Evolutionary conservation across 2,888 invertebrate genomes (phyloP).

Genomic region (Antheraea yamamai): DNA sequence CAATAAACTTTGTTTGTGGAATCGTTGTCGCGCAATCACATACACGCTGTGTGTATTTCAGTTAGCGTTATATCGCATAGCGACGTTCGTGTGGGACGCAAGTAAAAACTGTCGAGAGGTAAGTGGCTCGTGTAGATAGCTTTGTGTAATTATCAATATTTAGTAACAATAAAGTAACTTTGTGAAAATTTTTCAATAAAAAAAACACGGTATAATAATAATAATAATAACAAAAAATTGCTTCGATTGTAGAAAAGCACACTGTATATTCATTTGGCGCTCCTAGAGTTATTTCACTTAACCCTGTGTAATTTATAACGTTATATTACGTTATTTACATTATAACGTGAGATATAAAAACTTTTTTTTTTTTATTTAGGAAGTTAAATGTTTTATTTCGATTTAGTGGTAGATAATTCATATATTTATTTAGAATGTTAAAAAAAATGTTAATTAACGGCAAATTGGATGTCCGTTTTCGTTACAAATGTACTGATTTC

Average conservation of each 20-base stretch:
- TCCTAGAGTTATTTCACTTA: constrained; percentile 49
- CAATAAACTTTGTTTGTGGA: not conserved
- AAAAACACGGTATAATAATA: constrained; percentile 34
- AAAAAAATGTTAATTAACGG: constrained; percentile 1
- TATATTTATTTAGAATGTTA: constrained; percentile 14
- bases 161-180: constrained; percentile 51
- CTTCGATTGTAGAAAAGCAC: constrained; percentile 57
- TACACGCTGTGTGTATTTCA: not conserved
- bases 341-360: constrained; percentile 41
- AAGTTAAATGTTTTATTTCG: constrained; percentile 27
- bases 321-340: too few relatives aligned
- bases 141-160: constrained; percentile 78
- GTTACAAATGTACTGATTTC: constrained; percentile 29
- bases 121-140: constrained; percentile 81
- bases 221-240: constrained; percentile 28
- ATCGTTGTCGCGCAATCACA: not conserved
- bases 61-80: constrained; percentile 7
- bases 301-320: constrained; percentile 56
- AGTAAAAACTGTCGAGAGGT: constrained; percentile 52
- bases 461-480: constrained; percentile 32
- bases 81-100: constrained; percentile 26
- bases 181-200: constrained; percentile 48
- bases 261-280: constrained; percentile 58
- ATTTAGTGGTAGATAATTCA: constrained; percentile 13
- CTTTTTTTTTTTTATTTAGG: constrained; percentile 26